Percentiles rank a stretch among this genome's conserved stretches.
Conservation (phyloP, 2,113 vertebrate genomes). For the Campylomormyrus tamandua region DNA sequence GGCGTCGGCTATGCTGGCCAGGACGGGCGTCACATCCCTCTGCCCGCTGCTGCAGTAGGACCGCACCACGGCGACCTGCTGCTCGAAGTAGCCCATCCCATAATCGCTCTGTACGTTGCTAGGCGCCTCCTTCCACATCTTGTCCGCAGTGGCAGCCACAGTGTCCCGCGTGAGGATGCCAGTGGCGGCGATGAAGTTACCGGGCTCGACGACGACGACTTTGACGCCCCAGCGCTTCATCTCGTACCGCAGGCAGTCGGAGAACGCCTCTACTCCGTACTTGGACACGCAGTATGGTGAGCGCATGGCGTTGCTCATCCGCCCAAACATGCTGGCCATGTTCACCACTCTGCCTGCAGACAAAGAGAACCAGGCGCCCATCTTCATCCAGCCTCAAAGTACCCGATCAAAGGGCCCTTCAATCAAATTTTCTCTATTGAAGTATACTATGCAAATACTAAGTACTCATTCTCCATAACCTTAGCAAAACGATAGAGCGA, state of each 20-base stretch:
- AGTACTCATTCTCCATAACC: neutral
- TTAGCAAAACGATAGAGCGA: neutral
- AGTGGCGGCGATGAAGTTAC: conserved; percentile 73
- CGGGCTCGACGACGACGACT: conserved; percentile 69
- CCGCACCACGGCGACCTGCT: conserved; percentile 58
- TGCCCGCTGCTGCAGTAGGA: conserved; percentile 62
- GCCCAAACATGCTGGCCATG: conserved; percentile 68
- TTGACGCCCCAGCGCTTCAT: conserved; percentile 77
- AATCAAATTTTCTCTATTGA: neutral
- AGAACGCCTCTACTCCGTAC: conserved; percentile 74
- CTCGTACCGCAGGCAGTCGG: conserved; percentile 77
- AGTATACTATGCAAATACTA: neutral
- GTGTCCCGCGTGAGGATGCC: conserved; percentile 61
- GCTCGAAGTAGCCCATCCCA: conserved; percentile 60
- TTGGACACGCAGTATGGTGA: conserved; percentile 79
- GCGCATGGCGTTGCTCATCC: conserved; percentile 62
- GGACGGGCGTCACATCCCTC: conserved; percentile 53
- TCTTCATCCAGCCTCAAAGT: neutral
- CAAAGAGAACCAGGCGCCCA: neutral
- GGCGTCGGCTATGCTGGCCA: conserved; percentile 65
- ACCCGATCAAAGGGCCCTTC: neutral
- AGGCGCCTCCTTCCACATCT: conserved; percentile 64
- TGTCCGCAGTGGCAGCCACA: conserved; percentile 54
- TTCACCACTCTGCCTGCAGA: conserved; percentile 74
- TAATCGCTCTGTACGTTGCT: conserved; percentile 62